These are phyloP conservation scores for Mamestra configurata DNA, from an alignment of 1,140 invertebrate genomes.

Conservation along the genomic window DNA sequence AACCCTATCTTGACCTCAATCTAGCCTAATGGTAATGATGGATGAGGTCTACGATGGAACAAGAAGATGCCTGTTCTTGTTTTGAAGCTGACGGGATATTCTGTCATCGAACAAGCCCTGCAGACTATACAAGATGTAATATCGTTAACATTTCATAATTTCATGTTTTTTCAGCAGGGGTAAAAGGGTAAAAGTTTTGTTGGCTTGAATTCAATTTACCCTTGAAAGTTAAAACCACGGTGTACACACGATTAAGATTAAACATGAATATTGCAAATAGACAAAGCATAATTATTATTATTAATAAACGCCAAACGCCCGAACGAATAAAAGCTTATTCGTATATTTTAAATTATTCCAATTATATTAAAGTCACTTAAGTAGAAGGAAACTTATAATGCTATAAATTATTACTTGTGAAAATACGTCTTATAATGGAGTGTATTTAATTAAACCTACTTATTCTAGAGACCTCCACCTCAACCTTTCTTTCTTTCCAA, in stretches of 20 bases:
- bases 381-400: background rate
- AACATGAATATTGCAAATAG: constrained; percentile 8
- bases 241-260: background rate
- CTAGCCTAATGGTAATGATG: no score
- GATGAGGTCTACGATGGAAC: no score
- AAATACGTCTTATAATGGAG: background rate
- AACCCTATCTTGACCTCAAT: no score
- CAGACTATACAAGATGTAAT: no score
- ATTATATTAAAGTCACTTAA: background rate
- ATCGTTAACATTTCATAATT: no score
- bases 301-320: background rate
- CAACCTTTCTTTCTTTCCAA: background rate
- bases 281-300: constrained; percentile 9
- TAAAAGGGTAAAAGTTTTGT: no score
- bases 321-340: background rate
- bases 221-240: background rate
- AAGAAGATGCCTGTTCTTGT: no score
- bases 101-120: no score
- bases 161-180: background rate
- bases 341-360: constrained; percentile 14
- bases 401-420: constrained; percentile 35
- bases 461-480: background rate
- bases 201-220: background rate
- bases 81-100: no score
- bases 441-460: background rate